phyloP scores from a whole-genome alignment of 2,888 invertebrate genomes.

The Sinopyrophorus schimmeli region DNA sequence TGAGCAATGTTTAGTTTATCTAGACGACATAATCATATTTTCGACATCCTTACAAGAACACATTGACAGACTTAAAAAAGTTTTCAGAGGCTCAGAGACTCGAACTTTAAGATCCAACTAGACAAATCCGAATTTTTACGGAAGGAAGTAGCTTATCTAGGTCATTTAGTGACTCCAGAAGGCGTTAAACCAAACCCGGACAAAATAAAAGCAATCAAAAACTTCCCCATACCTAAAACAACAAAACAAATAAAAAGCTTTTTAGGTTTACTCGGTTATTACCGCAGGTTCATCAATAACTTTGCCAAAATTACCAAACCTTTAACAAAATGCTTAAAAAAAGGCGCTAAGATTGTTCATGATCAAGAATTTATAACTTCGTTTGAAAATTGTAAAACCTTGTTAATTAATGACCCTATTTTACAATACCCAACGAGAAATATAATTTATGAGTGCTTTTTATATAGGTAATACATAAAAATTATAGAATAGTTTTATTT shows the following conservation, averaged over 20 bases:
- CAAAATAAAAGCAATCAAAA: conserved; percentile 39
- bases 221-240: conserved; percentile 37
- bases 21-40: conserved; percentile 43
- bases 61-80: conserved; percentile 22
- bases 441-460: too few species aligned
- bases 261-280: conserved; percentile 35
- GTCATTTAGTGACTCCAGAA: conserved; percentile 42
- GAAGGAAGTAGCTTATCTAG: too few species aligned
- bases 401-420: conserved; percentile 29
- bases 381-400: conserved; percentile 27
- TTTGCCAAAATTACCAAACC: conserved; percentile 33
- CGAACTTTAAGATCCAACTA: too few species aligned
- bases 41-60: conserved; percentile 34
- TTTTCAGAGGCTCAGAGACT: too few species aligned
- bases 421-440: conserved; percentile 42
- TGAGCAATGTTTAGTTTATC: conserved; percentile 33
- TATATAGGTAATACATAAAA: too few species aligned
- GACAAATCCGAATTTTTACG: too few species aligned
- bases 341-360: conserved; percentile 27
- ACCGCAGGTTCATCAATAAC: conserved; percentile 28
- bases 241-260: conserved; percentile 41
- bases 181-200: conserved; percentile 43
- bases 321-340: conserved; percentile 34
- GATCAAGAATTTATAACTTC: conserved; percentile 16
- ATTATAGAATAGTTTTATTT: too few species aligned